phyloP scores from a whole-genome alignment of 2,888 invertebrate genomes.

The Limenitis camilla region DNA sequence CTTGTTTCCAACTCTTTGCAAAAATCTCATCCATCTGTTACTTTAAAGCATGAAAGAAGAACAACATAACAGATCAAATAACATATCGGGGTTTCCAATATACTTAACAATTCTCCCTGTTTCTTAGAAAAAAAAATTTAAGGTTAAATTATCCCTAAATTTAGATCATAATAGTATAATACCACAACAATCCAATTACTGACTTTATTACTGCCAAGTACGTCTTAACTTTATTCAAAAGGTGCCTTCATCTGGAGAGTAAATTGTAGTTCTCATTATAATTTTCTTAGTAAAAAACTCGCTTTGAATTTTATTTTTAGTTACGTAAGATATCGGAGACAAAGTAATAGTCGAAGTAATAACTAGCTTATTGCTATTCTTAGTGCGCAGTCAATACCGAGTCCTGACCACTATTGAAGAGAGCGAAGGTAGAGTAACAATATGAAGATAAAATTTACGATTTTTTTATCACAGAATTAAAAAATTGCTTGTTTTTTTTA shows the following conservation, averaged over 20 bases:
- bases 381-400: constrained; percentile 45
- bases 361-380: constrained; percentile 52
- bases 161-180: background rate
- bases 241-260: constrained; percentile 2
- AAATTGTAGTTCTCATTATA: constrained; percentile 5
- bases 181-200: background rate
- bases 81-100: too few species aligned
- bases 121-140: too few species aligned
- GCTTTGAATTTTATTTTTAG: constrained; percentile 1
- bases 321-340: background rate
- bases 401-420: constrained; percentile 33
- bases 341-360: constrained; percentile 10
- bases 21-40: too few species aligned
- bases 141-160: too few species aligned
- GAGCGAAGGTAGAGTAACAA: background rate
- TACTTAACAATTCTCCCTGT: too few species aligned
- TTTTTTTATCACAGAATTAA: background rate
- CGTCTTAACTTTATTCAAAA: constrained; percentile 1
- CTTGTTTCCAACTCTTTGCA: too few species aligned
- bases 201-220: constrained; percentile 1
- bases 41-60: too few species aligned
- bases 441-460: background rate
- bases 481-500: too few species aligned
- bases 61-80: too few species aligned
- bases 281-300: constrained; percentile 7